Conservation (phyloP, 2,113 vertebrate species). For the Aegithalos caudatus region DNA sequence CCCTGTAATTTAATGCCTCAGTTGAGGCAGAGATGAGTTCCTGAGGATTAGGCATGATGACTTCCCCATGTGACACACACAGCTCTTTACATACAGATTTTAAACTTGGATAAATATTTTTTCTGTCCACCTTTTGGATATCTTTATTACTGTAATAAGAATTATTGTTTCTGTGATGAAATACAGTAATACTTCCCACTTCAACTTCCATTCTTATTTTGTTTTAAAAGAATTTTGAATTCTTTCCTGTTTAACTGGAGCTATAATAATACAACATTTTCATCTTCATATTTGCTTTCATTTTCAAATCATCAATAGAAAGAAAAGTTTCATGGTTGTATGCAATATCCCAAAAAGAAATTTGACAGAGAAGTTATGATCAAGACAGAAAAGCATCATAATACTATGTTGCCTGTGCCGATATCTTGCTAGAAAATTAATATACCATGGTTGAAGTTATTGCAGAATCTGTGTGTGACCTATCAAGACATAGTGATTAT, state of each 20-base stretch:
- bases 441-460: not conserved
- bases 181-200: not conserved
- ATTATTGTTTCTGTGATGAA: not conserved
- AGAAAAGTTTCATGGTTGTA: not conserved
- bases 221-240: not conserved
- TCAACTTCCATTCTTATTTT: not conserved
- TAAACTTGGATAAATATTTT: not conserved
- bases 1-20: not conserved
- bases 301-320: not conserved
- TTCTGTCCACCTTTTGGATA: not conserved
- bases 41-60: not conserved
- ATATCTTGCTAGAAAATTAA: not conserved
- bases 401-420: accelerated
- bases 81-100: not conserved
- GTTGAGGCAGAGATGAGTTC: not conserved
- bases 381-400: not conserved
- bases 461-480: slow-evolving; percentile 5
- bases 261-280: not conserved
- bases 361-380: not conserved
- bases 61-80: not conserved
- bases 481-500: not conserved
- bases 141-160: not conserved
- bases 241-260: not conserved
- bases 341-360: not conserved
- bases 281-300: not conserved